These are phyloP conservation scores for Drosophila nebulosa DNA, from an alignment of 1,140 invertebrate species.

Conservation along the genomic window DNA sequence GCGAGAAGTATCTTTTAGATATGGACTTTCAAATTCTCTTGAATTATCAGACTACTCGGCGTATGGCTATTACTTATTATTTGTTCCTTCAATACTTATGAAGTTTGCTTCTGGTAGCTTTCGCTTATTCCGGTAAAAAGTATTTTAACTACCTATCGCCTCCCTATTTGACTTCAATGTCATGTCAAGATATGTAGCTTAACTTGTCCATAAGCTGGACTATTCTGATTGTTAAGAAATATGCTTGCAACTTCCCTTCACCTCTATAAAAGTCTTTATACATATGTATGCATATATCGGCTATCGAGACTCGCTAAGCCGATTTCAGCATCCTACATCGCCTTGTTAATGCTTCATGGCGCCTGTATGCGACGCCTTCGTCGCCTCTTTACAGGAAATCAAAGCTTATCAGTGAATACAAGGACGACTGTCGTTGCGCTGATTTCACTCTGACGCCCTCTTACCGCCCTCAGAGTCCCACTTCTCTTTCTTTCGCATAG, in stretches of 20 bases:
- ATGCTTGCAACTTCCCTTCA: not conserved
- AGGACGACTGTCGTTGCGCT: slow-evolving; percentile 55
- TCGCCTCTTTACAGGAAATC: slow-evolving; percentile 51
- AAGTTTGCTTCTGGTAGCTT: no score
- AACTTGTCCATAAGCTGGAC: not conserved
- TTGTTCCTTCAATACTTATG: no score
- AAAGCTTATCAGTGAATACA: slow-evolving; percentile 56
- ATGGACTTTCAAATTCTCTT: not conserved
- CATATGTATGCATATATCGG: no score
- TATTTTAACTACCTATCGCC: not conserved
- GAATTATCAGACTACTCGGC: no score
- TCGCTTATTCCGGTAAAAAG: no score
- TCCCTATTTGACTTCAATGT: no score
- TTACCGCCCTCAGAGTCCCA: not conserved
- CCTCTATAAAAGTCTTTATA: no score
- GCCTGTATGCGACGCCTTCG: slow-evolving; percentile 38
- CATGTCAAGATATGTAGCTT: no score
- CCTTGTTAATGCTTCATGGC: slow-evolving; percentile 25
- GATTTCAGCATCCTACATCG: slow-evolving; percentile 49
- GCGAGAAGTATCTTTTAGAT: not conserved
- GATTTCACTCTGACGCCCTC: slow-evolving; percentile 35
- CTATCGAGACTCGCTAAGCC: slow-evolving; percentile 33
- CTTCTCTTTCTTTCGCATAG: slow-evolving; percentile 8
- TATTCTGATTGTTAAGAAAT: not conserved
- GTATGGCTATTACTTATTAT: no score